Evolutionary conservation across 2,113 vertebrate species (phyloP), one percentile per base, ranked within the genome.

Genomic region (Scortum barcoo): DNA sequence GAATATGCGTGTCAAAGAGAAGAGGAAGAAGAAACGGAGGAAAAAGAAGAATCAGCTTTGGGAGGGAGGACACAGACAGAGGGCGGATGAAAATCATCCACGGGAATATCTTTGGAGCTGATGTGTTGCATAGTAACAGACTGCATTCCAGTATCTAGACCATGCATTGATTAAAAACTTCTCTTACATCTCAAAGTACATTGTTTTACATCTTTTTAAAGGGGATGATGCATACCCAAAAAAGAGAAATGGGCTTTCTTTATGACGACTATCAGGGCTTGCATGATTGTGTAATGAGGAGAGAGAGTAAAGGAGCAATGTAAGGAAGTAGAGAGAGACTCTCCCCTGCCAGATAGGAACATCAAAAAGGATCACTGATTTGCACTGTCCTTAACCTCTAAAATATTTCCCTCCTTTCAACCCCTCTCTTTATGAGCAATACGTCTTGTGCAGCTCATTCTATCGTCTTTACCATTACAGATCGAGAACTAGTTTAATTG

Each of bases 101-200:
- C 2, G 16, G 82, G 85, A 67, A 80, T 73, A 73, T 81, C 81
- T 89, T 73, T 71, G 72, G 76, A 80, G 77, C 81, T 72, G 81
- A 61, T 60, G 76, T 90, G 88, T 88, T 91, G 90, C 90, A 84
- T 87, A 86, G 92, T 91, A 93, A 93, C 89, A 82, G 88, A 36
- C 84, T 84, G 72, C 72, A 85, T 84, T 84, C 68, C 74, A 72
- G 69, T 40, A 75, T 75, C 46, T 48, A 69, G 65, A 76, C 76
- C 67, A 75, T 72, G 62, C 30, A 70, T 84, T 92, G 83, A 88
- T 93, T 86, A 81, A 85, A 86, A 83, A 73, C 17, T 38, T 85
- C 46, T 75, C 10, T 84, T 89, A 92, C 68, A 83, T 86, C 60
- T 76, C 54, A 20, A 57, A 56, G 17, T 26, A 58, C 54, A 84